Base-by-base conservation (phyloP, 2,888 invertebrate species). In the Pristionchus mayeri region DNA sequence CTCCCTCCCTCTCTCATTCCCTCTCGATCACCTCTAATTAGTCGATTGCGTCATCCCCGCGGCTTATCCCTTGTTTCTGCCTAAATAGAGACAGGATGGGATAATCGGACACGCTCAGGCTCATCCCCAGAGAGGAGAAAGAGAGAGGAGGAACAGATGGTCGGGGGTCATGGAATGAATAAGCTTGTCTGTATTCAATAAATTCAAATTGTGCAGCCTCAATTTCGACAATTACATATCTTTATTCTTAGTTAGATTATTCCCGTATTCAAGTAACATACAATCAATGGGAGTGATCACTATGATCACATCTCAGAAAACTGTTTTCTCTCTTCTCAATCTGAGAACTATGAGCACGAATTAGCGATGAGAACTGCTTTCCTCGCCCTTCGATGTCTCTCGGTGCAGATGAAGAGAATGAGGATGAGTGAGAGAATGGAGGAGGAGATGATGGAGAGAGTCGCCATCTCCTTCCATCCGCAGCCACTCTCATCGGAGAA, bases 401-500 rank as follows among this genome's bases (percentile, higher is more conserved):
- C 75, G 9, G 75, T 75, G n/a, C 75, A 75, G 21, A 75, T 75
- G 24, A 75, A 40, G 40, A 75, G 16, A 11, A 75, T 40, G 9
- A 75, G 75, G 44, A 75, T 75, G 44, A 40, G 44, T 21, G 75
- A 75, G 40, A 75, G 40, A 44, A 75, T n/a, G 24, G 75, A 75
- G 18, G 75, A 75, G 44, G 40, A 75, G 9, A 75, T 40, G 40
- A 75, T 40, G 2, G 75, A 44, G 11, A 75, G 21, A 44, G 44
- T 44, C 21, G 75, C 44, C 75, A 75, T 75, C 40, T 75, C 75
- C n/a, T 44, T 75, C 75, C 75, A 75, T 21, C 30, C 75, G 44
- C 75, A 75, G n/a, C 75, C 75, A 44, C 24, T 37, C n/a, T 75
- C 75, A 75, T 75, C 75, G 16, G 75, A 75, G 75, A 75, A 75